Evolutionary conservation across 2,888 invertebrate genomes (phyloP).

Genomic region (Cerceris ruficornis): DNA sequence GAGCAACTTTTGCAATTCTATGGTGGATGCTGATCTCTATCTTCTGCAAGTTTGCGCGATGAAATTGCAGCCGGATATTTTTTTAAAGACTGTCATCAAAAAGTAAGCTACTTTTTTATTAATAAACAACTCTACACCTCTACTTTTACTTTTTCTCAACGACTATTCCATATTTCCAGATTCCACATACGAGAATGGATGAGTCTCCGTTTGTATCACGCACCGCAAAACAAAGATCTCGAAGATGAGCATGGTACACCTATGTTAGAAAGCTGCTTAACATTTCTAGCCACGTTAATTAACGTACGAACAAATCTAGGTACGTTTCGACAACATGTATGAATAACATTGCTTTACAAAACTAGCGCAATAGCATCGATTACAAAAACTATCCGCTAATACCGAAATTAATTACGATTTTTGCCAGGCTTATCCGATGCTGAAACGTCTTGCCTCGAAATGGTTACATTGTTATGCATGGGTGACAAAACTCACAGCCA

Average conservation of each 20-base stretch:
- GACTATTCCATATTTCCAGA: slow-evolving; percentile 80
- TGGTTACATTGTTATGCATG: slow-evolving; percentile 95
- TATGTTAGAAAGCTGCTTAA: slow-evolving; percentile 96
- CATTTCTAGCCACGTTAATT: slow-evolving; percentile 94
- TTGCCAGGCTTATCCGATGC: slow-evolving; percentile 84
- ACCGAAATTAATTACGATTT: not conserved
- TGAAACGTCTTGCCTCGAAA: slow-evolving; percentile 91
- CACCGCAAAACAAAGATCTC: slow-evolving; percentile 84
- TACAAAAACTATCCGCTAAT: not conserved
- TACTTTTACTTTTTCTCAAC: not conserved
- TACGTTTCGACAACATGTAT: slow-evolving; percentile 73
- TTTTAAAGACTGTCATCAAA: slow-evolving; percentile 93
- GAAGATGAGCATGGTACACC: slow-evolving; percentile 92
- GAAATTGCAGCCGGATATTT: slow-evolving; percentile 92
- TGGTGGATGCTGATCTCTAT: slow-evolving; percentile 98
- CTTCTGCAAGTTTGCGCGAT: slow-evolving; percentile 96
- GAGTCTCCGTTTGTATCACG: slow-evolving; percentile 88
- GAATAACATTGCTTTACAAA: not conserved
- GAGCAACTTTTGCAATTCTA: slow-evolving; percentile 99
- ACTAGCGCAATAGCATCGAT: not conserved
- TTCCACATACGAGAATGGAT: slow-evolving; percentile 95
- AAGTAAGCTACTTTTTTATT: slow-evolving; percentile 83
- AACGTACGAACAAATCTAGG: slow-evolving; percentile 94
- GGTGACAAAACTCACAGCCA: slow-evolving; percentile 98
- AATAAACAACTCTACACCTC: not conserved